Conservation (phyloP, 2,113 vertebrate species). For the Mormoops blainvillei region DNA sequence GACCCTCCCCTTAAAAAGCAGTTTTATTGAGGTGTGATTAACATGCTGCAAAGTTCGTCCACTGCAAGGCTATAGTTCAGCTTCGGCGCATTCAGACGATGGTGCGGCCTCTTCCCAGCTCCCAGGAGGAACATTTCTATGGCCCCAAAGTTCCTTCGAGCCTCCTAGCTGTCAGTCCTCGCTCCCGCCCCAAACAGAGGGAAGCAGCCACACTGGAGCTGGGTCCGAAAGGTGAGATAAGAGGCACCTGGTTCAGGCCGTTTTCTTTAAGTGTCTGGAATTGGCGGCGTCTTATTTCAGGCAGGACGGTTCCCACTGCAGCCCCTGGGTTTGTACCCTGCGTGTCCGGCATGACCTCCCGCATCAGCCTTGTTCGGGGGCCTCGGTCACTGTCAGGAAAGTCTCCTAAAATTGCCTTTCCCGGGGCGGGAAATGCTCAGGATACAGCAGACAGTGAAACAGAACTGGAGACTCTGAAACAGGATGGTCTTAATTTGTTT, state of each 20-base stretch:
- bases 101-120: background rate
- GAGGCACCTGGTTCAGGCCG: background rate
- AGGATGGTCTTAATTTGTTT: background rate
- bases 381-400: background rate
- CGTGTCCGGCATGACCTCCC: no score
- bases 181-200: background rate
- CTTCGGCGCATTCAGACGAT: accelerated
- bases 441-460: background rate
- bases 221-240: accelerated
- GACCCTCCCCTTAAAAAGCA: background rate
- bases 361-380: accelerated
- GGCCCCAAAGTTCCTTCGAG: accelerated
- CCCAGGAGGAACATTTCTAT: no score
- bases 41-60: background rate
- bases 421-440: background rate
- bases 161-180: accelerated
- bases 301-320: accelerated
- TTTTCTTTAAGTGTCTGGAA: accelerated
- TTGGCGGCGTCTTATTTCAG: background rate
- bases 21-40: background rate
- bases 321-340: accelerated
- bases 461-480: background rate
- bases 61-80: background rate
- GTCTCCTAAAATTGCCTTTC: background rate
- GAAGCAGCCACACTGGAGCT: background rate